Percentiles rank a stretch among this genome's conserved stretches.
Conservation (phyloP, 2,888 invertebrate genomes). For the Aproaerema taeniolella region DNA sequence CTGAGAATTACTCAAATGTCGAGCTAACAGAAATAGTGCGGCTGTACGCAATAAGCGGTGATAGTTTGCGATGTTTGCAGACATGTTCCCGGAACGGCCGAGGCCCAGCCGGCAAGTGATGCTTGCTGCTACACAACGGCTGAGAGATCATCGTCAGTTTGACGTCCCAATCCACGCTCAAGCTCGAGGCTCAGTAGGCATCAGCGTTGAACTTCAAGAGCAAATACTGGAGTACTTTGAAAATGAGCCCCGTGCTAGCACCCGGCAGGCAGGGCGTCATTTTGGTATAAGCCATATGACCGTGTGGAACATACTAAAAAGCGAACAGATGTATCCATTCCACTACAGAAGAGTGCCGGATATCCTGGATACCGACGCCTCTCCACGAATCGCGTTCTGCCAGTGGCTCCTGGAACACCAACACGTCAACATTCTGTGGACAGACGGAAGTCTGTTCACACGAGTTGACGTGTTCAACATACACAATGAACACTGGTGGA, state of each 20-base stretch:
- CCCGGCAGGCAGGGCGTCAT: not conserved
- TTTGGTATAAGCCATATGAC: not conserved
- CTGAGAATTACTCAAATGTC: not conserved
- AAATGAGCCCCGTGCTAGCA: not conserved
- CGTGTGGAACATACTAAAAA: not conserved
- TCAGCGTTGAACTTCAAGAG: not conserved
- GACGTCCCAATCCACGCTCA: not conserved
- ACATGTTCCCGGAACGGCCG: not conserved
- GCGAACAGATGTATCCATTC: not conserved
- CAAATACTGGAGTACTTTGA: not conserved
- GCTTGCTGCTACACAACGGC: not conserved
- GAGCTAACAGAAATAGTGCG: not conserved
- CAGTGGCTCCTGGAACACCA: slow-evolving; percentile 7
- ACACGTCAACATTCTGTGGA: slow-evolving; percentile 6
- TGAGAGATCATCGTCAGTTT: not conserved
- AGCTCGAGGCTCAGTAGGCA: not conserved
- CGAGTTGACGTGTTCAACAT: slow-evolving; percentile 2
- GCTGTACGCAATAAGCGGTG: not conserved
- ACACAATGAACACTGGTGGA: too few relatives aligned
- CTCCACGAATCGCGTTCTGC: slow-evolving; percentile 5
- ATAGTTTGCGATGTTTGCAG: not conserved
- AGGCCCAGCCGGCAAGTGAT: not conserved
- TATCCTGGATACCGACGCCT: not conserved
- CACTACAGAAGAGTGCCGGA: not conserved
- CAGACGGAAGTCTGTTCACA: slow-evolving; percentile 8